Evolutionary conservation across 2,888 invertebrate species (phyloP), one percentile per base, ranked within the genome.

Genomic region (Troides helena): DNA sequence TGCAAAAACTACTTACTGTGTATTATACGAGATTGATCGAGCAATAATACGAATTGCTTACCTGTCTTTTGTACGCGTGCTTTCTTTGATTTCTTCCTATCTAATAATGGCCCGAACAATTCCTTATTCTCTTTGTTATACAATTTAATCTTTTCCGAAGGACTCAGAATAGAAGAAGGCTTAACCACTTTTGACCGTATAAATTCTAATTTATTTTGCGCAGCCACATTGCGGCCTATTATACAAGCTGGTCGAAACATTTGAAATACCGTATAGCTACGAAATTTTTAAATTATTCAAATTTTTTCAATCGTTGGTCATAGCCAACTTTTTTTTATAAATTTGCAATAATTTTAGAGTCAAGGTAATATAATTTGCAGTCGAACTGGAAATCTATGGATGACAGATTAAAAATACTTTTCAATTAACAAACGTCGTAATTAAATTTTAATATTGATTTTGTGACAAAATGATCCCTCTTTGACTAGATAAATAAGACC

Each of bases 81-180:
- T 75, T 83, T 86, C 80, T 86, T 92, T 77, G 93, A 83, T 76
- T 87, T 89, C 71, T 83, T 90, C 0, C 88, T 90, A 76, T 94
- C 94, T 59, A 93, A 73, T 66, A 94, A 77, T 0, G 90, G 86
- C 8, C 94, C 94, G 72, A 93, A 94, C 10, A 93, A 72, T 57
- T 86, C 84, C 76, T 93, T 93, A 72, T 92, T 92, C 73, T 94
- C 94, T 76, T 85, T 92, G 72, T 93, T 84, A 75, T 89, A 90
- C 70, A 87, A 80, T 79, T 92, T 93, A 7, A 93, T 74, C 71
- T 89, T 86, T 71, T 93, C 89, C 5, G 86, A 88, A 72, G 89
- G 90, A 75, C 89, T 92, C 78, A 93, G 79, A 74, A 90, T 78
- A 59, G 92, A 89, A 78, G 87, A 82, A 61, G 91, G 85, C 71